These are phyloP conservation scores for Tetragonula clypearis DNA, from an alignment of 1,140 invertebrate genomes.

Conservation along the genomic window DNA sequence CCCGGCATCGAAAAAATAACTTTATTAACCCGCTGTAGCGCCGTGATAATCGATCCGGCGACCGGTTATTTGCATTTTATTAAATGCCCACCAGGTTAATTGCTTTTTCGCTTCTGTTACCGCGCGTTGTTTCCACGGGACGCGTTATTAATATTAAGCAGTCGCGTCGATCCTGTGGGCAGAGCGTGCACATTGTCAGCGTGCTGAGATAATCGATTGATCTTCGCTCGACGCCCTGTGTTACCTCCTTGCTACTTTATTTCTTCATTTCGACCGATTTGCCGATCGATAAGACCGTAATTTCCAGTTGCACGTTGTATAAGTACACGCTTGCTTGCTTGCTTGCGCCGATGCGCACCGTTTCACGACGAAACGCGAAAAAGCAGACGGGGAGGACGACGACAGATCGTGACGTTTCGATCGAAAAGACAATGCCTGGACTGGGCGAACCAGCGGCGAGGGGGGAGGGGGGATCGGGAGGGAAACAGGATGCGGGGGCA, in stretches of 20 bases:
- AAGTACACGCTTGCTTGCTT: too few species aligned
- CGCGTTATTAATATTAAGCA: slow-evolving; percentile 64
- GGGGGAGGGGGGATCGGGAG: background rate
- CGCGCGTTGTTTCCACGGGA: slow-evolving; percentile 21
- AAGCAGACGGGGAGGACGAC: too few species aligned
- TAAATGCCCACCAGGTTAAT: slow-evolving; percentile 54
- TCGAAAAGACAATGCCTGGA: background rate
- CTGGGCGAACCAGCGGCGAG: background rate
- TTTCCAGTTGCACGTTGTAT: background rate
- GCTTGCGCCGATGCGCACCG: background rate
- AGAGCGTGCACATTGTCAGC: background rate
- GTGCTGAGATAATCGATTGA: slow-evolving; percentile 12
- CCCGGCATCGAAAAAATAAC: slow-evolving; percentile 49
- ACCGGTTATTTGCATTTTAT: slow-evolving; percentile 65
- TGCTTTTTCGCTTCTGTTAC: background rate
- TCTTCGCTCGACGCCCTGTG: background rate
- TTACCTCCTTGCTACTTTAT: background rate
- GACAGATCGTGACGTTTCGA: background rate
- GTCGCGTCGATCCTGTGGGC: background rate
- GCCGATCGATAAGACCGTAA: background rate
- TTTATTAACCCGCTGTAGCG: slow-evolving; percentile 47
- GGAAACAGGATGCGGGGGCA: slow-evolving; percentile 67
- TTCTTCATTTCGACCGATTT: background rate
- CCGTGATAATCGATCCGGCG: slow-evolving; percentile 14
- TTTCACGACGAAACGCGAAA: background rate